phyloP scores from a whole-genome alignment of 2,888 invertebrate species.

The Pasiphila rectangulata region DNA sequence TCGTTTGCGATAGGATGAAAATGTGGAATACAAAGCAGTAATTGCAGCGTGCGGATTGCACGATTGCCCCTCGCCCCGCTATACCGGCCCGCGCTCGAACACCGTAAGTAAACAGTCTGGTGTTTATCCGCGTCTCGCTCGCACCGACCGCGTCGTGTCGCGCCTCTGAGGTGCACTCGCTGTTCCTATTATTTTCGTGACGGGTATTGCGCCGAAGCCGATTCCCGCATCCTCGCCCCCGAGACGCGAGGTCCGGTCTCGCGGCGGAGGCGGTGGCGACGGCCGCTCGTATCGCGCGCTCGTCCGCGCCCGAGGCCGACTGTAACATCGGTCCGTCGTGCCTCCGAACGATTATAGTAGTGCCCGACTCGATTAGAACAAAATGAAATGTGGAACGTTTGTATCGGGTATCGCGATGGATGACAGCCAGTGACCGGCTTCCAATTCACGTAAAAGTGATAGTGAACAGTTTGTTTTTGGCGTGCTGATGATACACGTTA shows the following conservation, averaged over 20 bases:
- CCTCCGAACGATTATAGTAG: conserved; percentile 62
- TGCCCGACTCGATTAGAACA: conserved; percentile 56
- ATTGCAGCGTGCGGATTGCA: conserved; percentile 80
- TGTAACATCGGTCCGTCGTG: conserved; percentile 73
- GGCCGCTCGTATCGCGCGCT: conserved; percentile 77
- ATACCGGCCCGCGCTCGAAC: conserved; percentile 70
- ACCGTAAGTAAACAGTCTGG: conserved; percentile 81
- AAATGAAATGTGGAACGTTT: conserved; percentile 69
- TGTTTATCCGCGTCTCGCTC: conserved; percentile 81
- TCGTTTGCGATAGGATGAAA: conserved; percentile 58
- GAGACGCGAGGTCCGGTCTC: conserved; percentile 79
- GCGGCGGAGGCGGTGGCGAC: conserved; percentile 76
- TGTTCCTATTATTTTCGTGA: conserved; percentile 82
- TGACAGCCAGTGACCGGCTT: conserved; percentile 45
- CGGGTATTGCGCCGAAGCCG: conserved; percentile 81
- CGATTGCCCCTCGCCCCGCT: conserved; percentile 67
- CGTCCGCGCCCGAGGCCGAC: conserved; percentile 76
- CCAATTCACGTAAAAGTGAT: conserved; percentile 54
- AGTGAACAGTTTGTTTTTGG: conserved; percentile 70
- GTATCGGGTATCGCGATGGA: conserved; percentile 55
- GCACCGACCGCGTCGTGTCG: conserved; percentile 78
- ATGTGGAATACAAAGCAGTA: conserved; percentile 70
- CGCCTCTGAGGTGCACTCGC: conserved; percentile 81
- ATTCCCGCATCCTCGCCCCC: conserved; percentile 80
- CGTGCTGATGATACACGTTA: conserved; percentile 75